Percentiles rank a stretch among this genome's conserved stretches.
Conservation (phyloP, 2,888 invertebrate genomes). For the Agrochola litura region DNA sequence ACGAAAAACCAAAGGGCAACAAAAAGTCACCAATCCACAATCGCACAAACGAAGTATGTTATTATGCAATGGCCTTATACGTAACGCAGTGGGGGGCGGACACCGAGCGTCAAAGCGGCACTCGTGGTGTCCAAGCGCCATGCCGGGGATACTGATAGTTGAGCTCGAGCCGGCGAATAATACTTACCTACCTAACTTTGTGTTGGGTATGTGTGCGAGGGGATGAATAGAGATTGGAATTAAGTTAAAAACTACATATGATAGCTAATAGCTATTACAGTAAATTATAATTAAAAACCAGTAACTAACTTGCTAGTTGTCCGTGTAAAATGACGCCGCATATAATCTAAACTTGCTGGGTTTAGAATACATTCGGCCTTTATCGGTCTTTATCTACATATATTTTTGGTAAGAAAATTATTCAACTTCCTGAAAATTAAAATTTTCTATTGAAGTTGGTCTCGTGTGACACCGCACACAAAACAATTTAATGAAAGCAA, state of each 20-base stretch:
- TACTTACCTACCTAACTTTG: not conserved
- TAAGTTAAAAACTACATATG: not conserved
- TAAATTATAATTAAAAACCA: no score
- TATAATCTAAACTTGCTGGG: no score
- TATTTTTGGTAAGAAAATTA: not conserved
- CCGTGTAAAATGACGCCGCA: not conserved
- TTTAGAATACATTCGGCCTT: not conserved
- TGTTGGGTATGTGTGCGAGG: not conserved
- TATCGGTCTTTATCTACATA: not conserved
- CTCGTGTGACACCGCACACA: not conserved
- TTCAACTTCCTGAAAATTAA: not conserved
- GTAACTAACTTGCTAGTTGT: no score
- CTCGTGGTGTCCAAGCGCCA: not conserved
- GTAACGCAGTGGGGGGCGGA: not conserved
- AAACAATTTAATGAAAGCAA: slow-evolving; percentile 8
- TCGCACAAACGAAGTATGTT: not conserved
- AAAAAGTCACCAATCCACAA: not conserved
- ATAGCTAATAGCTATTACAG: not conserved
- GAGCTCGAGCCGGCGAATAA: not conserved
- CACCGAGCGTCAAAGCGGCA: not conserved
- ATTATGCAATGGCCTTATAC: not conserved
- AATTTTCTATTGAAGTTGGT: no score
- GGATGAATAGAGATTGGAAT: not conserved
- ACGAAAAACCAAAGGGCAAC: not conserved
- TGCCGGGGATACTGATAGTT: slow-evolving; percentile 7